Base-by-base conservation (phyloP, 92 coral and sea anemone genomes). In the Parazoanthus atlanticus region DNA sequence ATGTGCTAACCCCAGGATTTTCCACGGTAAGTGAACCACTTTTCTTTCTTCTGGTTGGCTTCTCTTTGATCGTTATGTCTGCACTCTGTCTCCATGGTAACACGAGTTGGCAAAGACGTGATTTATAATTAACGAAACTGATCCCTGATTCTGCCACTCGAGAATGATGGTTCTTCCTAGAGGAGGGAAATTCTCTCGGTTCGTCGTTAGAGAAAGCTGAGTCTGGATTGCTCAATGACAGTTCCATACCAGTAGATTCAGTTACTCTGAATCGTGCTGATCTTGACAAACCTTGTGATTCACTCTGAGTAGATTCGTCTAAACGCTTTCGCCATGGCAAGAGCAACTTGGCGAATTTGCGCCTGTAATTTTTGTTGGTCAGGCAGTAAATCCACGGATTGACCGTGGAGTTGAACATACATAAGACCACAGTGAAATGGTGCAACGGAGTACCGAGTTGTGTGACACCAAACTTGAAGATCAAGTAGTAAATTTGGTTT, bases 351-450 rank as follows among this genome's bases (percentile, higher is more conserved):
- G 70, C 71, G 38, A 95, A 90, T 64, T 93, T 90, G 49, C 86
- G 85, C 25, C 98, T 71, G 90, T 93, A 95, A 9, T 88, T 88
- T 17, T 89, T 92, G 86, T 94, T 95, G 13, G 98, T 92, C 41
- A 86, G 95, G 74, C 93, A 94, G 85, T 95, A 95, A 8, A 95
- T 93, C 94, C 96, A 92, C 7, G 98, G 98, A 85, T 95, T 95
- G n/a, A 95, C 86, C 69, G 94, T 89, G 1, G 96, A 92, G 78
- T 92, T 95, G 28, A 94, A 88, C 94, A 95, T 94, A 58, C 95
- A 91, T 34, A 95, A 34, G 11, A 90, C 93, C 33, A 95, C 96
- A 3, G 98, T 93, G 41, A 76, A 92, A 86, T 91, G 96, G 66
- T 95, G 98, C 38, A 90, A 47, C 0, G 94, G 93, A 23, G 93